Evolutionary conservation across 2,797 vertebrate species (phyloP), one percentile per base, ranked within the genome.

Genomic region (Trachops cirrhosus): DNA sequence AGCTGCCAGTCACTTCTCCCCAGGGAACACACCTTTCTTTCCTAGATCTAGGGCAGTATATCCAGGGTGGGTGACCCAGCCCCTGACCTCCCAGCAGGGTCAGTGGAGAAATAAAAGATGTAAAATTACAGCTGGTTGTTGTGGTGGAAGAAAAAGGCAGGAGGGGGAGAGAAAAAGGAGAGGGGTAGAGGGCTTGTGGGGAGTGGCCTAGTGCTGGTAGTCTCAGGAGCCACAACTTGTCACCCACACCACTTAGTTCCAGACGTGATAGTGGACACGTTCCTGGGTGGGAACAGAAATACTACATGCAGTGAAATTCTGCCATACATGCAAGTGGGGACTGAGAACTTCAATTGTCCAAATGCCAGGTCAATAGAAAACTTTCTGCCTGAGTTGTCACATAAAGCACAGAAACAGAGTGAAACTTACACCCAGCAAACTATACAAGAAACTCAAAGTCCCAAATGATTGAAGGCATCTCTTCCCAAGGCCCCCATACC

Each of bases 341-440:
- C 48, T 82, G 41, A 67, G 88, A 75, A 37, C 16, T 73, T 91
- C 78, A 24, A 1, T 14, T 39, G 68, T 79, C 50, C 57, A 46
- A 77, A n/a, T 48, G 34, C 46, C 48, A 24, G 26, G 21, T 57
- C 48, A 64, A 16, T 19, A 71, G 34, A 75, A 84, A 57, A 41
- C 3, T 4, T 85, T 41, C 80, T 4, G 12, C 46, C 41, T 93
- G 29, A 48, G 34, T 26, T 86, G n/a, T 71, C 68, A 77, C n/a
- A 86, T 22, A 77, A 50, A 88, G 11, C 41, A 48, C 32, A 91
- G 78, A 93, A 37, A 78, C 32, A 71, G 52, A 85, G 48, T 5
- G 54, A 75, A 29, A 78, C 54, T n/a, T 50, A 41, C 3, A 77
- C 6, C 46, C 34, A 74, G 15, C 21, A 78, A 89, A 77, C 37